A percentile compares a stretch with the other conserved stretches of the same genome.
phyloP scores from a whole-genome alignment of 2,888 invertebrate genomes.

The Lamproptera curius region DNA sequence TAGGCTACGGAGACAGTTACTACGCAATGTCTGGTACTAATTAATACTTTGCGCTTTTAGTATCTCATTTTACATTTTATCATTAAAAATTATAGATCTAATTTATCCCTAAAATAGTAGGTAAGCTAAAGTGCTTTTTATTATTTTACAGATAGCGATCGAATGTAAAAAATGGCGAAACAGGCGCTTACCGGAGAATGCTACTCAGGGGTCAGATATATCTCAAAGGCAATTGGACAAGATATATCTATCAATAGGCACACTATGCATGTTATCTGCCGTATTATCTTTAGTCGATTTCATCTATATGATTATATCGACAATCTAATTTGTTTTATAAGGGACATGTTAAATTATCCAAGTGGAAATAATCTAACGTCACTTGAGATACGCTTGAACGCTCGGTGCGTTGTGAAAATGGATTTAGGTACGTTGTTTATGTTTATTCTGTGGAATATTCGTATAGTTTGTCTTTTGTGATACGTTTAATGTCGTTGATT shows the following conservation, averaged over 20 bases:
- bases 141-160: constrained; percentile 32
- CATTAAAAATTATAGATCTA: no score
- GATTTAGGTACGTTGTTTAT: no score
- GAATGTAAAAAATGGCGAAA: constrained; percentile 25
- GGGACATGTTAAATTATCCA: not conserved
- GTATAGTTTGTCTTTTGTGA: no score
- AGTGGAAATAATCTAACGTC: not conserved
- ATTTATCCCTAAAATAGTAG: no score
- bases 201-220: not conserved
- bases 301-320: not conserved
- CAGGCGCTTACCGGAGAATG: constrained; percentile 4
- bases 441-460: no score
- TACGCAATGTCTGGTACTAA: no score
- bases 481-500: no score
- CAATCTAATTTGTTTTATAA: not conserved
- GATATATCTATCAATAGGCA: constrained; percentile 38
- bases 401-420: not conserved
- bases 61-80: no score
- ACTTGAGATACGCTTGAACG: not conserved
- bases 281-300: constrained; percentile 36
- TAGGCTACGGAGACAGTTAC: no score
- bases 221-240: constrained; percentile 27
- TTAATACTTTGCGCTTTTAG: no score
- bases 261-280: constrained; percentile 33
- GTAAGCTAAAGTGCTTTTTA: no score